Evolutionary conservation across 2,797 vertebrate genomes (phyloP), one percentile per base, ranked within the genome.

Genomic region (Nyctalus aviator): DNA sequence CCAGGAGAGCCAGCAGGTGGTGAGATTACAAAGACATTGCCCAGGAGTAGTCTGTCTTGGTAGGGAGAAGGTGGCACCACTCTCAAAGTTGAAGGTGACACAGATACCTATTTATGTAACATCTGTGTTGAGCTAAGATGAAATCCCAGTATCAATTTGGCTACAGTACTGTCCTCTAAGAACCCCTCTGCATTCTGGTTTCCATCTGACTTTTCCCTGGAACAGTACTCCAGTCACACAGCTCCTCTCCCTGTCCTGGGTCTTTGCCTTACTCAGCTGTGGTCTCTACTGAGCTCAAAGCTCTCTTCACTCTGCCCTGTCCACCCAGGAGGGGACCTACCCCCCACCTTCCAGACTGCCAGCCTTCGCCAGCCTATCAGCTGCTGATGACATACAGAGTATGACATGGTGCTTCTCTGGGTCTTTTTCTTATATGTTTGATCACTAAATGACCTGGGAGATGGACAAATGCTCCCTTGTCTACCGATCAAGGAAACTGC

Each of bases 211-310:
- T 10, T 78, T 48, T 46, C 18, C 14, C 53, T 11, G 14, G 32
- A 77, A 25, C 21, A 1, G 8, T 15, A 2, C 13, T 21, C 25
- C 50, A 1, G 12, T n/a, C 44, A 14, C 8, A 2, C 8, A 9
- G 23, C 5, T 64, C 25, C 2, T 59, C 21, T 69, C 44, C 32
- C 23, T n/a, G 8, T 5, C 12, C 15, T 2, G 53, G n/a, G 5
- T 30, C 0, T 41, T 48, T 27, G n/a, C 17, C 46, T 44, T 25
- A 3, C 25, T 73, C 20, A 30, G 20, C 68, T 79, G 35, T 81
- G 84, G 72, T 44, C 59, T 73, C 69, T 41, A 5, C 71, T 27
- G 32, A 32, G n/a, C 71, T 62, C 53, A 37, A 1, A 69, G 53
- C 27, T 37, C 41, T 21, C 57, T 62, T 81, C 4, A 21, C 7